Percentiles rank a stretch among this genome's conserved stretches.
Evolutionary conservation across 1,140 invertebrate genomes (phyloP).

Genomic region (Drosophila asahinai): DNA sequence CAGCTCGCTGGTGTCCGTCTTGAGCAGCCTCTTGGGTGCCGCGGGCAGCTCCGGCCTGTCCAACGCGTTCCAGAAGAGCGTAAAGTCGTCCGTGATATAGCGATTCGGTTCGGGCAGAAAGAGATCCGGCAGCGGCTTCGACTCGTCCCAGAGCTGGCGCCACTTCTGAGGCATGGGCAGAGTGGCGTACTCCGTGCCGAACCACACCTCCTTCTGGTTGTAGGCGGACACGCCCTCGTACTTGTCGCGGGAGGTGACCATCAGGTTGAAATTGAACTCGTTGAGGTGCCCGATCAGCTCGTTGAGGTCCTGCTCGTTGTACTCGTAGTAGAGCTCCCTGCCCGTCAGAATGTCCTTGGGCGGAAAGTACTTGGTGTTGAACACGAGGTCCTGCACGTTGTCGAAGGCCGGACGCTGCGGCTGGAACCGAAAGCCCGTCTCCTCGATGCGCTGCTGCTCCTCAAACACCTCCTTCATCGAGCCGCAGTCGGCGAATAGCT

Average conservation of each 20-base stretch:
- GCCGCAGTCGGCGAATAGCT: conserved; percentile 87
- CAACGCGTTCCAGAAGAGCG: conserved; percentile 86
- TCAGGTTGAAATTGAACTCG: conserved; percentile 91
- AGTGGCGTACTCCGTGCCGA: conserved; percentile 80
- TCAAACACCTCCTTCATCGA: conserved; percentile 85
- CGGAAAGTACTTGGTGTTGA: conserved; percentile 93
- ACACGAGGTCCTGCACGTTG: conserved; percentile 91
- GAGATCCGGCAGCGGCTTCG: conserved; percentile 87
- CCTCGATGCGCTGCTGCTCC: conserved; percentile 88
- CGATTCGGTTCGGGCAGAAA: conserved; percentile 92
- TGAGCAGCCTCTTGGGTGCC: conserved; percentile 89
- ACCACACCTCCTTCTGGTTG: conserved; percentile 89
- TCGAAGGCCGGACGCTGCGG: conserved; percentile 90
- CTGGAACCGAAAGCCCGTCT: conserved; percentile 89
- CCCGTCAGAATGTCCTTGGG: conserved; percentile 92
- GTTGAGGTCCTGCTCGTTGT: conserved; percentile 89
- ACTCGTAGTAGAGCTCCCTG: conserved; percentile 91
- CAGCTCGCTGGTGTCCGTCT: conserved; percentile 88
- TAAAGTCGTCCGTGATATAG: conserved; percentile 94
- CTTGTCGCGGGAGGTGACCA: conserved; percentile 88
- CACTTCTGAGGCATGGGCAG: conserved; percentile 87
- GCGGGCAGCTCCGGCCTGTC: conserved; percentile 69
- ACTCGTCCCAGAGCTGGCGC: conserved; percentile 87
- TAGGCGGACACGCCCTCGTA: conserved; percentile 86
- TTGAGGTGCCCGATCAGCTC: conserved; percentile 89